These are phyloP conservation scores for Pyrrhia umbra DNA, from an alignment of 2,888 invertebrate species.

Conservation along the genomic window DNA sequence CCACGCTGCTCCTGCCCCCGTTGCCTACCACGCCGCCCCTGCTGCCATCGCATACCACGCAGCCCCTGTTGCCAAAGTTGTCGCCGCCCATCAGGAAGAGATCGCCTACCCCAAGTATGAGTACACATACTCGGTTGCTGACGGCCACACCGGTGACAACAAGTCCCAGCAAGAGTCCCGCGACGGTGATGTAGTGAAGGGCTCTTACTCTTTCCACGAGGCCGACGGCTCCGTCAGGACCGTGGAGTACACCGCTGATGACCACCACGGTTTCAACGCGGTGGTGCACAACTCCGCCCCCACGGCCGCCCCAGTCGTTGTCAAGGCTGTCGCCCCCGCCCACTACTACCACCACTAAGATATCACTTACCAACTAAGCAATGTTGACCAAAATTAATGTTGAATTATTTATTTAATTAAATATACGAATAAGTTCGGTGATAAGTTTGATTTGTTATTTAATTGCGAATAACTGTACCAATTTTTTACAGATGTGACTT, in stretches of 20 bases:
- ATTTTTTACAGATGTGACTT: not conserved
- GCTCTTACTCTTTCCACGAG: constrained; percentile 86
- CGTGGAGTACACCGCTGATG: constrained; percentile 87
- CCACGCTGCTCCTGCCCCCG: constrained; percentile 64
- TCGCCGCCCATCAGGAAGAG: constrained; percentile 63
- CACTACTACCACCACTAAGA: constrained; percentile 78
- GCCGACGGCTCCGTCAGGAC: constrained; percentile 87
- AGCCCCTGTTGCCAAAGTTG: constrained; percentile 68
- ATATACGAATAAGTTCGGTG: constrained; percentile 66
- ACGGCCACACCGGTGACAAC: constrained; percentile 88
- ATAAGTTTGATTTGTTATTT: constrained; percentile 31
- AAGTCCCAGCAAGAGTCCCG: constrained; percentile 86
- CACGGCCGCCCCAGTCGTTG: constrained; percentile 72
- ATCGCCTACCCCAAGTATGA: constrained; percentile 77
- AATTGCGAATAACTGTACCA: no score
- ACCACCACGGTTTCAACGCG: constrained; percentile 84
- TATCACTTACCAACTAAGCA: constrained; percentile 26
- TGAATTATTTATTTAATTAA: constrained; percentile 71
- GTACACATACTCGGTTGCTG: constrained; percentile 87
- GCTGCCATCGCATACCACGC: constrained; percentile 69
- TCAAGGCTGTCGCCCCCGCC: constrained; percentile 75
- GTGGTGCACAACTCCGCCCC: constrained; percentile 80
- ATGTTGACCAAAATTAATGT: constrained; percentile 56
- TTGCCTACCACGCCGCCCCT: constrained; percentile 65
- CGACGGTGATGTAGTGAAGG: constrained; percentile 87